Percentiles rank a stretch among this genome's conserved stretches.
phyloP scores from a whole-genome alignment of 2,888 invertebrate species.

The Chymomyza fuscimana region DNA sequence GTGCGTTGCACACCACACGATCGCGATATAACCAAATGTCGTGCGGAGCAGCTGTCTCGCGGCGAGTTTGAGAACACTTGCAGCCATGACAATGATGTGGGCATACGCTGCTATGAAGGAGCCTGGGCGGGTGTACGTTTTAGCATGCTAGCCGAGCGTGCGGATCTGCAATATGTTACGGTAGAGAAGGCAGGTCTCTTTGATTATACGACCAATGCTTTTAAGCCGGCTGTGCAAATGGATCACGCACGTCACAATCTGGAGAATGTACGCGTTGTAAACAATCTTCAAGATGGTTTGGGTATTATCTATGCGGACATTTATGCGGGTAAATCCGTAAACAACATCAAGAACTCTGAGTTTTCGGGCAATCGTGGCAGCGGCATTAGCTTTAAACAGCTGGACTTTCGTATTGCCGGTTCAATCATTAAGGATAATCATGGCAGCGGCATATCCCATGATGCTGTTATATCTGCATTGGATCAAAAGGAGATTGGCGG shows the following conservation, averaged over 20 bases:
- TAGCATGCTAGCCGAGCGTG: conserved; percentile 91
- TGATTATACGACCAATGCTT: conserved; percentile 93
- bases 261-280: conserved; percentile 88
- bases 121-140: conserved; percentile 97
- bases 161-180: conserved; percentile 91
- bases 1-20: conserved; percentile 95
- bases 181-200: conserved; percentile 95
- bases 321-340: conserved; percentile 90
- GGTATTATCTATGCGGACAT: conserved; percentile 97
- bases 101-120: conserved; percentile 92
- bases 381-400: conserved; percentile 93
- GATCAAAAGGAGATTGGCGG: conserved; percentile 95
- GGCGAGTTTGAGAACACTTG: conserved; percentile 94
- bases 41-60: conserved; percentile 84
- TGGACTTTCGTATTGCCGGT: conserved; percentile 89
- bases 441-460: conserved; percentile 93
- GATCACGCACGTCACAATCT: conserved; percentile 91
- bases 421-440: conserved; percentile 91
- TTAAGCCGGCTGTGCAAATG: conserved; percentile 93
- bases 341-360: conserved; percentile 90
- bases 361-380: conserved; percentile 92
- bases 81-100: conserved; percentile 92
- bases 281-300: conserved; percentile 95
- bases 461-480: conserved; percentile 90
- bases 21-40: conserved; percentile 92